Conservation (phyloP, 1,140 invertebrate genomes). For the Oscheius sp. region DNA sequence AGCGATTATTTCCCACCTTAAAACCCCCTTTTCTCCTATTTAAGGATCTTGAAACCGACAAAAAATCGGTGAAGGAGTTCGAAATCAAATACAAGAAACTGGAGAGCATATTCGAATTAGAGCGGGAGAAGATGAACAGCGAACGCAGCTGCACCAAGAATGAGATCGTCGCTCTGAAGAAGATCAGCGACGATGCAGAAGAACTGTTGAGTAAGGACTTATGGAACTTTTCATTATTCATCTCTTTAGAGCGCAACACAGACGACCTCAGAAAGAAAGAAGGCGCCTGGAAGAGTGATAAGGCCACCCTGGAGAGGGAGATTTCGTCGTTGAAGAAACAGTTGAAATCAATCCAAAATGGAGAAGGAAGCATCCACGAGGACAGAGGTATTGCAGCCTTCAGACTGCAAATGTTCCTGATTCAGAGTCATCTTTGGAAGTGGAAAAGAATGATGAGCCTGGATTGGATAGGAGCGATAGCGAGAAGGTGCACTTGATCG, state of each 20-base stretch:
- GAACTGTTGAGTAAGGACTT: conserved; percentile 24
- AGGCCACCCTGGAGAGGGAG: conserved; percentile 33
- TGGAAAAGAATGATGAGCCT: background rate
- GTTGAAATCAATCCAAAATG: conserved; percentile 17
- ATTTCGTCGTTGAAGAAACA: conserved; percentile 25
- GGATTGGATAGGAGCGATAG: conserved; percentile 7
- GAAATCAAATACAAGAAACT: conserved; percentile 57
- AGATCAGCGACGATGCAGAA: conserved; percentile 50
- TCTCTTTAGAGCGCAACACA: conserved; percentile 19
- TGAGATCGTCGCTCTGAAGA: conserved; percentile 52
- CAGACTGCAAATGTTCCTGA: conserved; percentile 1
- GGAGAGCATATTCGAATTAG: conserved; percentile 55
- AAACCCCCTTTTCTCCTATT: too few relatives aligned
- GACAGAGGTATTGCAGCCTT: conserved; percentile 41
- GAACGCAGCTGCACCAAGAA: conserved; percentile 50
- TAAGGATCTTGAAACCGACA: conserved; percentile 44
- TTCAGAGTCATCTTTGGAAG: conserved; percentile 15
- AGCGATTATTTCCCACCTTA: too few relatives aligned
- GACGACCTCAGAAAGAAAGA: conserved; percentile 36
- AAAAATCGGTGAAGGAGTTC: conserved; percentile 45
- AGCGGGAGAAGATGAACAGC: conserved; percentile 54
- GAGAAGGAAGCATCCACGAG: conserved; percentile 26
- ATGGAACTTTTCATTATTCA: background rate
- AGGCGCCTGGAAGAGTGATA: conserved; percentile 36
- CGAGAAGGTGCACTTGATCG: conserved; percentile 22